A percentile compares a stretch with the other conserved stretches of the same genome.
Evolutionary conservation across 2,888 invertebrate species (phyloP).

Genomic region (Cryptus armator): DNA sequence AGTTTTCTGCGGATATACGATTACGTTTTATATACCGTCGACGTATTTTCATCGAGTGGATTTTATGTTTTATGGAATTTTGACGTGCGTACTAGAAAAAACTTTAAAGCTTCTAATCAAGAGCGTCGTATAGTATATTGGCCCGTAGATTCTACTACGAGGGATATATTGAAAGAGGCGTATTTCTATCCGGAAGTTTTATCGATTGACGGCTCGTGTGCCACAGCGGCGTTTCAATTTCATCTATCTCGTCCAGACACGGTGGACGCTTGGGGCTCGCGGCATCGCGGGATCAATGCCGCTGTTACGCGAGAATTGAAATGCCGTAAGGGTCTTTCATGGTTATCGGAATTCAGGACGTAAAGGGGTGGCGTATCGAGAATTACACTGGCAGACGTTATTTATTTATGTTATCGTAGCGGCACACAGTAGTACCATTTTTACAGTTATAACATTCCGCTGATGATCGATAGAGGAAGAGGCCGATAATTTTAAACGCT

Average conservation of each 20-base stretch:
- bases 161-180: slow-evolving; percentile 11
- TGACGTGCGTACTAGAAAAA: not conserved
- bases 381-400: slow-evolving; percentile 7
- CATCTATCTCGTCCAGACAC: slow-evolving; percentile 22
- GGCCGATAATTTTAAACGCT: too few relatives aligned
- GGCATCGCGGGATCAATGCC: not conserved
- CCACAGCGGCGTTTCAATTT: slow-evolving; percentile 34
- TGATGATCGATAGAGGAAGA: not conserved
- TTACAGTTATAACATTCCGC: not conserved
- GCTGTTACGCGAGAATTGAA: slow-evolving; percentile 17
- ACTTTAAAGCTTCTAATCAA: slow-evolving; percentile 29
- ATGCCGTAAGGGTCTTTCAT: slow-evolving; percentile 26
- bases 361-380: not conserved
- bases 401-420: slow-evolving; percentile 15
- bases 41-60: not conserved
- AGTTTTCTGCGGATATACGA: not conserved
- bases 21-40: not conserved
- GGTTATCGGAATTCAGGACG: slow-evolving; percentile 27
- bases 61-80: slow-evolving; percentile 25
- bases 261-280: slow-evolving; percentile 6
- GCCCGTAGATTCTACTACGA: slow-evolving; percentile 5
- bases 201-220: slow-evolving; percentile 21
- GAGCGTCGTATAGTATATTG: slow-evolving; percentile 12
- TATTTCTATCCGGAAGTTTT: not conserved
- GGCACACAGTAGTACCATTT: not conserved